phyloP scores from a whole-genome alignment of 2,797 vertebrate genomes.

The Selene dorsalis region DNA sequence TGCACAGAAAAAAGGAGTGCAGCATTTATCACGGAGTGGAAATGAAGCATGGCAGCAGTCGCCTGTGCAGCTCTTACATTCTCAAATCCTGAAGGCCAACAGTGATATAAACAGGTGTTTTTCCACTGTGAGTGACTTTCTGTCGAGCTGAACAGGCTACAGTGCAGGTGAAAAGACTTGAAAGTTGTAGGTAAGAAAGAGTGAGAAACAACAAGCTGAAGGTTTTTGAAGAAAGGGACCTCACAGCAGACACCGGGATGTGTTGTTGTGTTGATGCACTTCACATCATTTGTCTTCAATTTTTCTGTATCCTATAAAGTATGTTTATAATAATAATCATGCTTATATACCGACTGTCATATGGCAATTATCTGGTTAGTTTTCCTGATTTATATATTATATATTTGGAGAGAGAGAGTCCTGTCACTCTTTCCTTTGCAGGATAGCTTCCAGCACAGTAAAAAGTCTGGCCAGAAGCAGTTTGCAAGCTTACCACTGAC shows the following conservation, averaged over 20 bases:
- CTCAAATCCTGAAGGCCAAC: not conserved
- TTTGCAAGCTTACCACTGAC: conserved; percentile 42
- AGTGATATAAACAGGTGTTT: conserved; percentile 29
- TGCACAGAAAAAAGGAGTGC: not conserved
- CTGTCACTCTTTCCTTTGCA: conserved; percentile 34
- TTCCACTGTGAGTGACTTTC: not conserved
- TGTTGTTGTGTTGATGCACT: not conserved
- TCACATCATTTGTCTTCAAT: not conserved
- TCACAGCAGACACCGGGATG: not conserved
- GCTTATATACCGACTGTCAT: not conserved
- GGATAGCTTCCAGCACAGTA: conserved; percentile 46
- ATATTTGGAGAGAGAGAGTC: not conserved
- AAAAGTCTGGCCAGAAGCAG: conserved; percentile 48
- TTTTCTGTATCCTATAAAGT: not conserved
- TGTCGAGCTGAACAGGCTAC: not conserved
- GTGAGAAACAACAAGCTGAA: not conserved
- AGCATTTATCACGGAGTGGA: conserved; percentile 8
- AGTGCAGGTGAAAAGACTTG: too few relatives aligned
- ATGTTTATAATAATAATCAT: too few relatives aligned
- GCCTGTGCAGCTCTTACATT: not conserved
- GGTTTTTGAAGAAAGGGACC: not conserved
- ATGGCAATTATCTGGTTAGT: not conserved
- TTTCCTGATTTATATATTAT: not conserved
- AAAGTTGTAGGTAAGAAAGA: not conserved
- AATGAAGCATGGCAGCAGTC: conserved; percentile 24